Evolutionary conservation across 2,888 invertebrate species (phyloP).

Genomic region (Dioctria rufipes): DNA sequence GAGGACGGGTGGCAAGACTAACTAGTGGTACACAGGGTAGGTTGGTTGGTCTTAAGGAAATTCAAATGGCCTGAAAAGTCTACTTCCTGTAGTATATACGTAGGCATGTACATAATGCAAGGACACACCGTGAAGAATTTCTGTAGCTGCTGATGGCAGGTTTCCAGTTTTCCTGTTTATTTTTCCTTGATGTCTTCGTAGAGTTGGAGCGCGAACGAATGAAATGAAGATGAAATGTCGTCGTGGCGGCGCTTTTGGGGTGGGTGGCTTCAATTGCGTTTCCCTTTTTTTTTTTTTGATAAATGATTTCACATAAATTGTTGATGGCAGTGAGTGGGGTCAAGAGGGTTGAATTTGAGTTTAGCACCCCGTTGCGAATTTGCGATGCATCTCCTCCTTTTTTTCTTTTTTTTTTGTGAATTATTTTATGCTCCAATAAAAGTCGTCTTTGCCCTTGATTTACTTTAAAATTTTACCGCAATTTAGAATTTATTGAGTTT

Average conservation of each 20-base stretch:
- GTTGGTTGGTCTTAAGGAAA: slow-evolving; percentile 19
- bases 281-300: slow-evolving; percentile 53
- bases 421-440: neutral
- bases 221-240: slow-evolving; percentile 51
- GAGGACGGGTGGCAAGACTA: neutral
- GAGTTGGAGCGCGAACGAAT: slow-evolving; percentile 11
- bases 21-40: neutral
- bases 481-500: slow-evolving; percentile 53
- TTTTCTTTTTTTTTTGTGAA: neutral
- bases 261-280: slow-evolving; percentile 53
- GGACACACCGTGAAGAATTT: slow-evolving; percentile 12
- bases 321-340: slow-evolving; percentile 55
- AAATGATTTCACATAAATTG: slow-evolving; percentile 59
- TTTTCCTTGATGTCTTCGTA: slow-evolving; percentile 38
- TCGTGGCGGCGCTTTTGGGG: slow-evolving; percentile 15
- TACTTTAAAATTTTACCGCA: slow-evolving; percentile 50
- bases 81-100: neutral
- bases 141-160: slow-evolving; percentile 35
- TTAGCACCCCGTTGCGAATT: slow-evolving; percentile 33
- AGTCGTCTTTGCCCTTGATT: slow-evolving; percentile 29
- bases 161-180: slow-evolving; percentile 28
- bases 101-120: too few relatives aligned
- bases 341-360: slow-evolving; percentile 52
- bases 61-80: slow-evolving; percentile 52
- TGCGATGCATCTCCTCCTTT: neutral